Base-by-base conservation (phyloP, 2,888 invertebrate species). In the Synergus gifuensis region DNA sequence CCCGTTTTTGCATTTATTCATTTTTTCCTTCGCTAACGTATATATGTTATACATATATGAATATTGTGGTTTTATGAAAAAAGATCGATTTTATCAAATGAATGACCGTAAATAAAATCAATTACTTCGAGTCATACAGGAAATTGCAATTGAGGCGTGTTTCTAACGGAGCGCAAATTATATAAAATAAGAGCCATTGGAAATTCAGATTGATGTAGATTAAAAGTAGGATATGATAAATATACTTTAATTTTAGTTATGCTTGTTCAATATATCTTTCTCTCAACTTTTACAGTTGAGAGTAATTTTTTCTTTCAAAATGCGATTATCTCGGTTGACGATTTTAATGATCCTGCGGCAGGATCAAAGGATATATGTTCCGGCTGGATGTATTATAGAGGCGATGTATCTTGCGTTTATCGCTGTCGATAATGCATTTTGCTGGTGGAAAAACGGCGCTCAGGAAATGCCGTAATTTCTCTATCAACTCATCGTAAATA, bases 331-430 rank as follows among this genome's bases (percentile, higher is more conserved):
- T 42, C 18, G n/a, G 42, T 42, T 42, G 42, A n/a, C 16, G 3
- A 42, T 18, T n/a, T 40, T 16, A 18, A 54, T 54, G n/a, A 54
- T 8, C 54, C 8, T 54, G 16, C 66, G 66, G 66, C 42, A 28
- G 42, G n/a, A 18, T 66, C 42, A 66, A 66, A 66, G 66, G 8
- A 66, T 42, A 42, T 64, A 16, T 66, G 36, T 66, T 36, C 66
- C 42, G 22, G 18, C 22, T 42, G 40, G 4, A 18, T 16, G 66
- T 42, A 18, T 28, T 63, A 76, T 80, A 76, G 62, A 63, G 73
- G 77, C 83, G 82, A 83, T 85, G 84, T 82, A 85, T 83, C 67
- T 73, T 22, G 77, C 77, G 49, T 83, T 85, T 84, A 85, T 83
- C 83, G 78, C 49, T 64, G 77, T 76, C 76, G 76, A 83, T 83